Conservation (phyloP, 2,797 vertebrate species). For the Acipenser ruthenus region DNA sequence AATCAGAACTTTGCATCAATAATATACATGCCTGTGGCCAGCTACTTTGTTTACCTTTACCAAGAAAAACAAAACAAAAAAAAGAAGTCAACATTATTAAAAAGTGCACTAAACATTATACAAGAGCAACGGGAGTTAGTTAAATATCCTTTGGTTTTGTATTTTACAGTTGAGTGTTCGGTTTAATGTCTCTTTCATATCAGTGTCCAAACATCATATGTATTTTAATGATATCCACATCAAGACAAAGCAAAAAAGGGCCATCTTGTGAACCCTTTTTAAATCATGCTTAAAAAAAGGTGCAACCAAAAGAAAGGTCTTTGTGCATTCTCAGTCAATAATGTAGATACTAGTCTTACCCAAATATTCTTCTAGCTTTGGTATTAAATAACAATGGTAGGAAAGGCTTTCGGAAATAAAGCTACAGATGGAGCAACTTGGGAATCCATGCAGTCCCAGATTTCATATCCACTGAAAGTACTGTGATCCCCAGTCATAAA, state of each 20-base stretch:
- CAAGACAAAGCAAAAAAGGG: constrained; percentile 25
- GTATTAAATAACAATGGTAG: constrained; percentile 72
- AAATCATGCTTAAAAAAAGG: constrained; percentile 62
- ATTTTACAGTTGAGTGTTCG: constrained; percentile 27
- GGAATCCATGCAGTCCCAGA: constrained; percentile 52
- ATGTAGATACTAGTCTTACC: constrained; percentile 41
- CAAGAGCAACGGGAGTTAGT: constrained; percentile 40
- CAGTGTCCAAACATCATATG: constrained; percentile 27
- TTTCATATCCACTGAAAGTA: constrained; percentile 70
- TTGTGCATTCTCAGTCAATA: constrained; percentile 60
- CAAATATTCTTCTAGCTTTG: constrained; percentile 62
- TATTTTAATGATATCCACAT: constrained; percentile 26
- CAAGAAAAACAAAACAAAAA: neutral
- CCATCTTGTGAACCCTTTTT: constrained; percentile 36
- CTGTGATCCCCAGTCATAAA: constrained; percentile 75
- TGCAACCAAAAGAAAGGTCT: constrained; percentile 43
- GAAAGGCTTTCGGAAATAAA: constrained; percentile 74
- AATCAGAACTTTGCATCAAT: neutral
- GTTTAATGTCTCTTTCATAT: constrained; percentile 14
- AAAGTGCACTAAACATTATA: constrained; percentile 70
- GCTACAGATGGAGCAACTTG: constrained; percentile 52
- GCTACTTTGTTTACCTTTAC: no score
- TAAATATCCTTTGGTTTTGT: constrained; percentile 57
- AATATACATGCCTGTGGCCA: constrained; percentile 1
- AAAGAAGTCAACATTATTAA: constrained; percentile 36